Conservation (phyloP, 2,113 vertebrate genomes). For the Callocephalon fimbriatum region DNA sequence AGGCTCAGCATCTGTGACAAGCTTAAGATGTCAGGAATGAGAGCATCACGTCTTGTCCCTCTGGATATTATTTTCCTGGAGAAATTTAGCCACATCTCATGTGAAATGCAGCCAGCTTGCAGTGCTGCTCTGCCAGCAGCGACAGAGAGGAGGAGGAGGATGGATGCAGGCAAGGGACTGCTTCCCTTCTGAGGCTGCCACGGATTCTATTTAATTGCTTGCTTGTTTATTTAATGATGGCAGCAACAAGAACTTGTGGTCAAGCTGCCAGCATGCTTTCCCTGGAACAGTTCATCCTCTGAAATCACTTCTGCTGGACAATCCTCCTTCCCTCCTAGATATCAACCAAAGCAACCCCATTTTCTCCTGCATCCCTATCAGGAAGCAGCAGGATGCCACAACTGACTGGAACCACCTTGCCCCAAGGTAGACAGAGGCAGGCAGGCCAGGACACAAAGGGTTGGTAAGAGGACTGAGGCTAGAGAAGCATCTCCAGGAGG, state of each 20-base stretch:
- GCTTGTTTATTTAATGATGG: background rate
- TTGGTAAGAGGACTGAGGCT: background rate
- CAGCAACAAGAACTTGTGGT: background rate
- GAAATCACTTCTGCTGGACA: background rate
- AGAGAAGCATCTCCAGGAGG: background rate
- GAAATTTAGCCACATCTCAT: background rate
- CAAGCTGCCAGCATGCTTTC: background rate
- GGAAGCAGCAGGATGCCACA: background rate
- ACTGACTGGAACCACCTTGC: background rate
- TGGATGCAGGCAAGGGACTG: background rate
- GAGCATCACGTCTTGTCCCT: background rate
- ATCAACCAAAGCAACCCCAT: background rate
- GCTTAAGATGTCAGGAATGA: conserved; percentile 18
- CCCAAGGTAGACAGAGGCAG: background rate
- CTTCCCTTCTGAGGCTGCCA: background rate
- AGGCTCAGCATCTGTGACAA: conserved; percentile 5
- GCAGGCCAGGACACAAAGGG: background rate
- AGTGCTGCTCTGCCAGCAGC: background rate
- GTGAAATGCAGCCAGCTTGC: background rate
- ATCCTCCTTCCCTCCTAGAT: background rate
- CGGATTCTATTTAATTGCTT: background rate
- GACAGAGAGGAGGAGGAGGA: background rate
- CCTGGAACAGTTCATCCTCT: background rate
- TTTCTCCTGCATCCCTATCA: background rate
- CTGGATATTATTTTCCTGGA: background rate